Conservation (phyloP, 2,797 vertebrate genomes). For the Eremophila alpestris region DNA sequence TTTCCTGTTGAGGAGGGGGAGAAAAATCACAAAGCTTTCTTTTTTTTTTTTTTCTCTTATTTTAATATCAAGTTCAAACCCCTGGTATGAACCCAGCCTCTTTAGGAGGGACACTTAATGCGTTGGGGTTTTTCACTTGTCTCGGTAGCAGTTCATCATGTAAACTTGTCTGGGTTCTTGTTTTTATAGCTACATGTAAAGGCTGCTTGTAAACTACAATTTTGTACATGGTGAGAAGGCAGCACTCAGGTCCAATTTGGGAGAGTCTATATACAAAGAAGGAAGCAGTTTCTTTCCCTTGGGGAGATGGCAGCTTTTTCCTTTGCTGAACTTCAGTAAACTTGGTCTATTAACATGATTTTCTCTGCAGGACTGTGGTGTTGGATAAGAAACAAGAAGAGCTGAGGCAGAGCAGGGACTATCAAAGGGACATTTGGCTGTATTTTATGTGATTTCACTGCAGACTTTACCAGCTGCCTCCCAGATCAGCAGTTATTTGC, state of each 20-base stretch:
- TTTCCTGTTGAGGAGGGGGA: conserved; percentile 6
- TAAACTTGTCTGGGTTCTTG: conserved; percentile 8
- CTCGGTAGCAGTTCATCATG: conserved; percentile 39
- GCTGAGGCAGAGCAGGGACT: conserved; percentile 46
- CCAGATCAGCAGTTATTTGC: conserved; percentile 1
- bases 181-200: conserved; percentile 46
- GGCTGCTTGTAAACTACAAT: conserved; percentile 16
- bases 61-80: conserved; percentile 19
- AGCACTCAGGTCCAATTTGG: not conserved
- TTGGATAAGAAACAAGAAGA: conserved; percentile 43
- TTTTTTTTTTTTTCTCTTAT: not conserved
- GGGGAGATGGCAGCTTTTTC: not conserved
- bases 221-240: conserved; percentile 4
- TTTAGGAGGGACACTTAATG: not conserved
- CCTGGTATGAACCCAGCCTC: not conserved
- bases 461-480: conserved; percentile 33
- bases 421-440: conserved; percentile 36
- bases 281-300: conserved; percentile 31
- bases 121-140: not conserved
- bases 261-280: not conserved
- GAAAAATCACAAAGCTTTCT: conserved; percentile 53
- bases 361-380: conserved; percentile 52
- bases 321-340: conserved; percentile 32
- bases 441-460: conserved; percentile 35
- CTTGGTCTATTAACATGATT: conserved; percentile 31